These are phyloP conservation scores for Mellivora capensis DNA, from an alignment of 2,113 vertebrate species.

Conservation along the genomic window DNA sequence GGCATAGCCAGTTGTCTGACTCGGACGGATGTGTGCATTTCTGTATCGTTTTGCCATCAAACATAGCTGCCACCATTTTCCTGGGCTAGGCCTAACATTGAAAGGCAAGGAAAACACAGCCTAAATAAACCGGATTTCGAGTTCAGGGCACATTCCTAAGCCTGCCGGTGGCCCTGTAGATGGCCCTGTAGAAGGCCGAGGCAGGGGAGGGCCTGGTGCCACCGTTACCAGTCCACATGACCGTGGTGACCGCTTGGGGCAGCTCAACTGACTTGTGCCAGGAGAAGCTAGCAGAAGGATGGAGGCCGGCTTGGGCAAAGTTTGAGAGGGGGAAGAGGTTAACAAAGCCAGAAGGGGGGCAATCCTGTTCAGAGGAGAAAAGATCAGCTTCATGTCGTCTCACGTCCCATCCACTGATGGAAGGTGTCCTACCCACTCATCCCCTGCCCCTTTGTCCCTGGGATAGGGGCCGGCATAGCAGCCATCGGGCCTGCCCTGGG, in stretches of 20 bases:
- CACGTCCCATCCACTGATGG: fast-evolving
- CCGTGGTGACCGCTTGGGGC: background rate
- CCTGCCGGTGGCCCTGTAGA: background rate
- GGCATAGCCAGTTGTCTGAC: background rate
- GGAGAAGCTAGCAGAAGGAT: background rate
- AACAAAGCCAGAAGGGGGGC: background rate
- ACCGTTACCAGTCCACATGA: fast-evolving
- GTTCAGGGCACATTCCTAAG: background rate
- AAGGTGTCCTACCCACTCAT: background rate
- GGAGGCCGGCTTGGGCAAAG: background rate
- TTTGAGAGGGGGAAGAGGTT: background rate
- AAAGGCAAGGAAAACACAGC: background rate
- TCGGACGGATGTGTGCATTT: too few species aligned
- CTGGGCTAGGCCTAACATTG: background rate
- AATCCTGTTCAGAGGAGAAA: background rate
- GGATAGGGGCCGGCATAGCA: constrained; percentile 62
- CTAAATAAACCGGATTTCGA: background rate
- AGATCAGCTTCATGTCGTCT: background rate
- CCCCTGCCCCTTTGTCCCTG: fast-evolving
- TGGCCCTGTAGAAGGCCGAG: background rate
- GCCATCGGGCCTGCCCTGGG: constrained; percentile 54
- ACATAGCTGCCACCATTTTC: background rate
- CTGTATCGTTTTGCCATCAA: background rate
- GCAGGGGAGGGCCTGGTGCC: background rate
- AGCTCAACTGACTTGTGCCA: background rate